Conservation (phyloP, 1,140 invertebrate species). For the Patella vulgata region DNA sequence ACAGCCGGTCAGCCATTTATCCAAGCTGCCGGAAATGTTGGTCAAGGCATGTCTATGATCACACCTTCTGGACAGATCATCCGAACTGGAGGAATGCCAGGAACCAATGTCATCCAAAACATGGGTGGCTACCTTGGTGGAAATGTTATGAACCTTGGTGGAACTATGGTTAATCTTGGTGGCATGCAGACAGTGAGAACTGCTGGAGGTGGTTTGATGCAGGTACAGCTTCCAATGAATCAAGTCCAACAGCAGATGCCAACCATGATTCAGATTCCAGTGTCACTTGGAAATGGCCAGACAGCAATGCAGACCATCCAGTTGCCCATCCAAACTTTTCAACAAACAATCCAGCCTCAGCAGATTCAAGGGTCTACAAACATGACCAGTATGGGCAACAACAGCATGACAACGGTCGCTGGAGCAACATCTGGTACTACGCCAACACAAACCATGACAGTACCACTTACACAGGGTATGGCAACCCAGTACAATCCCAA, state of each 20-base stretch:
- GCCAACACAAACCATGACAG: constrained; percentile 15
- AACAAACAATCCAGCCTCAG: constrained; percentile 75
- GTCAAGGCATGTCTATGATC: constrained; percentile 64
- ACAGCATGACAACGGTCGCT: too few relatives aligned
- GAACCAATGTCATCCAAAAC: constrained; percentile 33
- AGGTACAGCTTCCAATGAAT: constrained; percentile 76
- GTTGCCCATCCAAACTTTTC: constrained; percentile 68
- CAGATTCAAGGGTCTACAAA: constrained; percentile 56
- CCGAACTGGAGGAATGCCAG: constrained; percentile 59
- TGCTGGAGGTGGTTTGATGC: constrained; percentile 64
- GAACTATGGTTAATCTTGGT: constrained; percentile 39
- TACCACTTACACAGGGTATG: constrained; percentile 11
- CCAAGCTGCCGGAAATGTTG: constrained; percentile 42
- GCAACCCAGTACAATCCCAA: constrained; percentile 16
- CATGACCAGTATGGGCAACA: too few relatives aligned
- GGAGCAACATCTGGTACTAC: constrained; percentile 1
- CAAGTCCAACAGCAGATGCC: constrained; percentile 46
- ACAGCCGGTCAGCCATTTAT: constrained; percentile 60
- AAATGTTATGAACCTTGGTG: constrained; percentile 47
- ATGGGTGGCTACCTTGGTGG: constrained; percentile 64
- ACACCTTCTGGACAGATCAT: constrained; percentile 75
- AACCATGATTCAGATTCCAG: constrained; percentile 72
- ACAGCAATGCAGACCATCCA: constrained; percentile 65
- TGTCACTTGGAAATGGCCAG: constrained; percentile 89
- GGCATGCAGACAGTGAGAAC: constrained; percentile 28